Evolutionary conservation across 2,888 invertebrate species (phyloP).

Genomic region (Sceliomorpha sp.): DNA sequence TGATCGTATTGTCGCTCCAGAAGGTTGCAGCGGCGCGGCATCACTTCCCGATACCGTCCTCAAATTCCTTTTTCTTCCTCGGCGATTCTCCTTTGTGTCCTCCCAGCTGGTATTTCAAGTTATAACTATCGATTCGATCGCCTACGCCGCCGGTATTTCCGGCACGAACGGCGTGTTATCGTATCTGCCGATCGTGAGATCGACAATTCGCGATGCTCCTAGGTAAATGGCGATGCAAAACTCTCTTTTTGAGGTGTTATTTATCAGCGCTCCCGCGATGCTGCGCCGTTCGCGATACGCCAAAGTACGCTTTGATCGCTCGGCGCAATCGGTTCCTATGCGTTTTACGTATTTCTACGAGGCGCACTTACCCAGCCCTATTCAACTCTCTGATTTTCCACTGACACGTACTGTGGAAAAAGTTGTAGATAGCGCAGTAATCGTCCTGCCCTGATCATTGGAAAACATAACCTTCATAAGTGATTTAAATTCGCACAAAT

Average conservation of each 20-base stretch:
- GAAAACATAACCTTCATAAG: too few relatives aligned
- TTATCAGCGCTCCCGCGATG: constrained; percentile 30
- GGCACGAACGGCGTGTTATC: constrained; percentile 52
- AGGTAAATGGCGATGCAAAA: constrained; percentile 37
- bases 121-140: constrained; percentile 57
- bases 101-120: constrained; percentile 50
- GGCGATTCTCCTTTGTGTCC: constrained; percentile 51
- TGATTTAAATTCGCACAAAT: too few relatives aligned
- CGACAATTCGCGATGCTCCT: constrained; percentile 50
- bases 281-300: constrained; percentile 22
- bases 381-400: too few relatives aligned
- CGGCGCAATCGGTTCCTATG: constrained; percentile 8
- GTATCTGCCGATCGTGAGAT: constrained; percentile 56
- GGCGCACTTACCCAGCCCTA: too few relatives aligned
- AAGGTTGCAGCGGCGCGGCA: constrained; percentile 35
- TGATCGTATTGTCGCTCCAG: constrained; percentile 42
- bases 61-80: constrained; percentile 44
- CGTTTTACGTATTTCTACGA: too few relatives aligned
- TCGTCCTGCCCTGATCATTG: too few relatives aligned
- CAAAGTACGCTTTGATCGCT: constrained; percentile 11
- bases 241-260: constrained; percentile 42
- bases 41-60: constrained; percentile 48
- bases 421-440: too few relatives aligned
- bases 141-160: constrained; percentile 53
- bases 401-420: too few relatives aligned